phyloP scores from a whole-genome alignment of 2,113 vertebrate species.

The Myxocyprinus asiaticus region DNA sequence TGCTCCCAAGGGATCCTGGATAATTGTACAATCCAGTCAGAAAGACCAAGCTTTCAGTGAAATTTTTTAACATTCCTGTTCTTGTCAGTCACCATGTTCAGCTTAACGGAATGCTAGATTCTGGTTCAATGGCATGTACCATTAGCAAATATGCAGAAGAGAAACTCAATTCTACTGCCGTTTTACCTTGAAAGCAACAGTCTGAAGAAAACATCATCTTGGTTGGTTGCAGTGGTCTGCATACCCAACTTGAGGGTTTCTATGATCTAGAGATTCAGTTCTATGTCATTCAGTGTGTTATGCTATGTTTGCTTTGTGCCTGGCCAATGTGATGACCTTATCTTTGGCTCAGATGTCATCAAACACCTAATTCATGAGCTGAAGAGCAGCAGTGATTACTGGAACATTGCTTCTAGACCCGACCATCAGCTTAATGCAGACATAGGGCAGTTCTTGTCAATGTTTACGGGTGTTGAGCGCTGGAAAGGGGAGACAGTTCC shows the following conservation, averaged over 20 bases:
- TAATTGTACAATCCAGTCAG: not conserved
- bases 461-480: constrained; percentile 7
- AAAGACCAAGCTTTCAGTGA: not conserved
- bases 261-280: not conserved
- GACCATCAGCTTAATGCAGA: not conserved
- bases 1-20: not conserved
- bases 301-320: not conserved
- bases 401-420: not conserved
- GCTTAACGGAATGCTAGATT: not conserved
- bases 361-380: not conserved
- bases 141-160: not conserved
- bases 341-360: not conserved
- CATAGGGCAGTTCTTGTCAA: constrained; percentile 7
- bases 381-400: not conserved
- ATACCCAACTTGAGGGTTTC: not conserved
- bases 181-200: not conserved
- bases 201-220: not conserved
- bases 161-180: not conserved
- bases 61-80: not conserved
- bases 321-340: not conserved
- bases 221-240: not conserved
- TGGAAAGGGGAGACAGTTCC: not conserved
- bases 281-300: not conserved
- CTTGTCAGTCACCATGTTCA: not conserved
- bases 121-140: constrained; percentile 47